Base-by-base conservation (phyloP, 2,888 invertebrate species). In the Acleris sparsana region DNA sequence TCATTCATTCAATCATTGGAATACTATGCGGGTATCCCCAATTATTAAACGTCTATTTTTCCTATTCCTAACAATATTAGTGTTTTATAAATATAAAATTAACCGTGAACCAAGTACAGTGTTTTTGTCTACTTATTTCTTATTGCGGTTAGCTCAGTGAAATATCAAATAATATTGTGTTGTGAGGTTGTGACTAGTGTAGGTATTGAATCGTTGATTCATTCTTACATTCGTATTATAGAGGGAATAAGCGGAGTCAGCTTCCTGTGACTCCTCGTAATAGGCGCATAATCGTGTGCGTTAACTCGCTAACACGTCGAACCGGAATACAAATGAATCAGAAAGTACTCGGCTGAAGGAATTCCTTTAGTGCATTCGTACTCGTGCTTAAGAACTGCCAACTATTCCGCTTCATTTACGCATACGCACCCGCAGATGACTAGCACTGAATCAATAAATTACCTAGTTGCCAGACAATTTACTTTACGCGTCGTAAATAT, bases 271-370 rank as follows among this genome's bases (percentile, higher is more conserved):
- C 74, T 76, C 74, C 69, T 74, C 71, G 73, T 71, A 76, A 65
- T 65, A 63, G 46, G 53, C 61, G 59, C 59, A 60, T 63, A 62
- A 67, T 67, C 62, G 48, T 60, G 59, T 59, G 63, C 67, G 56
- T 57, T 59, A 65, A 67, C 58, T 61, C 57, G 72, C 71, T 74
- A 75, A 71, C 77, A 75, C 72, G 75, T 74, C 72, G 74, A 68
- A 75, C 71, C 75, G 70, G 89, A 86, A 91, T 89, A 88, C 86
- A 84, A 89, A 91, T 91, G 87, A 89, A 83, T 88, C 89, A 86
- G 84, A 87, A 87, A 85, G 83, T 84, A 83, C 82, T 83, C 81
- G 76, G 85, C 85, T 80, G 80, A 87, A 87, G 86, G 89, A 89
- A 90, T 90, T 88, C 88, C 87, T 77, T 82, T 78, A 72, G 76